phyloP scores from a whole-genome alignment of 2,888 invertebrate genomes.

The Leptopilina myrica region DNA sequence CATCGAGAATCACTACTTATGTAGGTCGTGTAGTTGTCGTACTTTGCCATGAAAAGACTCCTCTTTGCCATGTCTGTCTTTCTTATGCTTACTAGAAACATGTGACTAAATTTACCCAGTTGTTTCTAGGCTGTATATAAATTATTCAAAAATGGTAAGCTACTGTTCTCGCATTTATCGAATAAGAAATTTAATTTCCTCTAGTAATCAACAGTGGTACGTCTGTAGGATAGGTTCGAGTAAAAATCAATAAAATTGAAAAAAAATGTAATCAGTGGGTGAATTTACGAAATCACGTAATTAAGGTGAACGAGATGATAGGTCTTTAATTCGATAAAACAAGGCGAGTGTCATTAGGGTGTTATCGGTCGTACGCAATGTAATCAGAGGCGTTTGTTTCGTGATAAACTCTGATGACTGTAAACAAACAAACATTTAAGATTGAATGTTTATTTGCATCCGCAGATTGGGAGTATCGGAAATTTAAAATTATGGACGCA shows the following conservation, averaged over 20 bases:
- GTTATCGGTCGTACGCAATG: not conserved
- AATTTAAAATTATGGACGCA: no score
- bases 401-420: not conserved
- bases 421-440: not conserved
- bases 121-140: constrained; percentile 24
- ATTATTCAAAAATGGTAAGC: constrained; percentile 27
- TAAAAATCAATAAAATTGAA: no score
- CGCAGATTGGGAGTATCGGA: not conserved
- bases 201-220: not conserved
- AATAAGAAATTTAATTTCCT: not conserved
- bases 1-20: constrained; percentile 70
- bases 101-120: constrained; percentile 17
- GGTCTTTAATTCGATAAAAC: not conserved
- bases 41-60: constrained; percentile 49
- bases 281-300: not conserved
- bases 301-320: not conserved
- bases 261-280: no score
- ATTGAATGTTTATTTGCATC: not conserved
- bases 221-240: no score
- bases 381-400: not conserved
- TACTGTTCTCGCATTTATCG: not conserved
- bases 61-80: constrained; percentile 50
- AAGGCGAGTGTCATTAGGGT: not conserved
- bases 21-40: constrained; percentile 74
- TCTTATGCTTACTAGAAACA: not conserved